Conservation (phyloP, 2,888 invertebrate genomes). For the Drosophila neonasuta region DNA sequence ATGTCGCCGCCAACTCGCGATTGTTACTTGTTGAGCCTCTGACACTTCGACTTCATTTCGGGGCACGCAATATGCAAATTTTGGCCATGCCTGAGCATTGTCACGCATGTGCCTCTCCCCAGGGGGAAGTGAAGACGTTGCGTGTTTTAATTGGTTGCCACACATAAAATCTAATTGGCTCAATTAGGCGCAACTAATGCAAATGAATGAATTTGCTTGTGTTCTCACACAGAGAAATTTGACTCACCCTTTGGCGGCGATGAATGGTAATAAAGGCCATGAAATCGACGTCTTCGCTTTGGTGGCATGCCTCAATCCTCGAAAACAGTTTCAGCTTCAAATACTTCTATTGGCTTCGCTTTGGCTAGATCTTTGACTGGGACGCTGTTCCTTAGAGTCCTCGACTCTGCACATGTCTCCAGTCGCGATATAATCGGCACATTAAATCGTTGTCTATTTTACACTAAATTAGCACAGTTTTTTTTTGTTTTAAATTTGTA, state of each 20-base stretch:
- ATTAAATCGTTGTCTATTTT: slow-evolving; percentile 6
- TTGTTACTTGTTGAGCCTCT: slow-evolving; percentile 46
- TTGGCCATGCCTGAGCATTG: slow-evolving; percentile 56
- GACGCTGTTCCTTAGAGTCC: slow-evolving; percentile 49
- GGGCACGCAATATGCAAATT: slow-evolving; percentile 73
- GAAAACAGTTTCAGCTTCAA: neutral
- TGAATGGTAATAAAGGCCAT: slow-evolving; percentile 82
- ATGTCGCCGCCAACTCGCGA: slow-evolving; percentile 35
- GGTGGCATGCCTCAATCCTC: slow-evolving; percentile 76
- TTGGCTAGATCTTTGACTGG: slow-evolving; percentile 3
- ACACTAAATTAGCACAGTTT: neutral
- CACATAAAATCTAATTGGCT: slow-evolving; percentile 56
- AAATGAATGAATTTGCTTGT: slow-evolving; percentile 41
- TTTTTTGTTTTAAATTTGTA: neutral
- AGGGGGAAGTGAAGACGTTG: neutral
- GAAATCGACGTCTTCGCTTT: slow-evolving; percentile 80
- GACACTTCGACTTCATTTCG: slow-evolving; percentile 37
- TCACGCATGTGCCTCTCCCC: slow-evolving; percentile 42
- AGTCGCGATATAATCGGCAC: slow-evolving; percentile 52
- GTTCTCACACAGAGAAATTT: slow-evolving; percentile 17
- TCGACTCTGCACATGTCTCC: slow-evolving; percentile 59
- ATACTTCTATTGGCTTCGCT: neutral
- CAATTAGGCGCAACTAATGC: slow-evolving; percentile 63
- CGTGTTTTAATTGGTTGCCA: slow-evolving; percentile 48
- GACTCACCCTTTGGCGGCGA: slow-evolving; percentile 82